Percentiles rank a stretch among this genome's conserved stretches.
phyloP scores from a whole-genome alignment of 2,113 vertebrate genomes.

The Phycodurus eques region DNA sequence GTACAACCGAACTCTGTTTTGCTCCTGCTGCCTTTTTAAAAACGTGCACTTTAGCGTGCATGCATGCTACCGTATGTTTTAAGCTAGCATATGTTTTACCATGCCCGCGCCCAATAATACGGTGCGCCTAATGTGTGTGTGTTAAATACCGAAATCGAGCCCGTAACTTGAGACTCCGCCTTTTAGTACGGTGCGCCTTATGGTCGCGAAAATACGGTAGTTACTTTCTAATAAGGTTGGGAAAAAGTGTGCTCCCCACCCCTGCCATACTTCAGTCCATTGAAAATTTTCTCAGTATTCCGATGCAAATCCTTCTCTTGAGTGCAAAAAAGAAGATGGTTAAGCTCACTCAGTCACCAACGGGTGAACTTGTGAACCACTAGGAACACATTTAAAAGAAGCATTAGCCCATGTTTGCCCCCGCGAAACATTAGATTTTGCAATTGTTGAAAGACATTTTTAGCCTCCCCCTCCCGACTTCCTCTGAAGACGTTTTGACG shows the following conservation, averaged over 20 bases:
- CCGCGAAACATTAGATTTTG: conserved; percentile 36
- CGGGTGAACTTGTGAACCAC: conserved; percentile 9
- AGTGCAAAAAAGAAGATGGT: neutral
- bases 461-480: neutral
- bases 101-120: no score
- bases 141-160: no score
- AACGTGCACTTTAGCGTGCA: no score
- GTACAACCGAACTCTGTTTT: no score
- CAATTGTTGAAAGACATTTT: conserved; percentile 1
- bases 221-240: neutral
- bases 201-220: neutral
- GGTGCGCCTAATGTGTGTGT: no score
- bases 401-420: conserved; percentile 30
- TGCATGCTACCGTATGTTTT: no score
- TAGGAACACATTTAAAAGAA: conserved; percentile 7
- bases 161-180: no score
- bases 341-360: neutral
- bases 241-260: neutral
- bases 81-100: no score
- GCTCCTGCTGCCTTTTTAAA: no score
- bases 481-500: neutral
- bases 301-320: neutral
- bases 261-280: neutral
- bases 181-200: no score
- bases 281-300: neutral